phyloP scores from a whole-genome alignment of 23 tunicate genomes.

The Pegea sp. region DNA sequence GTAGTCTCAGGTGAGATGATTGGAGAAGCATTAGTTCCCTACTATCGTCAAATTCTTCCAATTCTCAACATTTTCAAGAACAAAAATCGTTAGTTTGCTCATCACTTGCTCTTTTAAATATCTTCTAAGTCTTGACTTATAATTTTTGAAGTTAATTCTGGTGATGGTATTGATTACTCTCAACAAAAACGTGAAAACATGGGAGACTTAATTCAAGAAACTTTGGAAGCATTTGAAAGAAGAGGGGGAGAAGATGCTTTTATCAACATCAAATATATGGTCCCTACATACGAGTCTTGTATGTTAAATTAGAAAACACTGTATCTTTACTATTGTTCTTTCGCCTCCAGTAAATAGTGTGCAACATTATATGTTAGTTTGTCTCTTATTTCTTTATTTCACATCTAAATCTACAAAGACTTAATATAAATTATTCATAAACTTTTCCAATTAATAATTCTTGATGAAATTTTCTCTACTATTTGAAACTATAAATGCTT shows the following conservation, averaged over 20 bases:
- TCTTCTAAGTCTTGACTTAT: neutral
- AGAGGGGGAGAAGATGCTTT: conserved; percentile 99
- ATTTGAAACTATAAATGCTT: no score
- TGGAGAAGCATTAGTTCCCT: conserved; percentile 97
- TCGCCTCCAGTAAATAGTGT: no score
- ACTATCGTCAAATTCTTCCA: conserved; percentile 95
- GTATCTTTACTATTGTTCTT: no score
- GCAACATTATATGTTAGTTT: no score
- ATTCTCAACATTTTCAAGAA: conserved; percentile 97
- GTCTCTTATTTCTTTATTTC: no score
- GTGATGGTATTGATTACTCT: conserved; percentile 97
- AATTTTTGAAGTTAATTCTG: conserved; percentile 47
- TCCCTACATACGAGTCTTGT: conserved; percentile 99
- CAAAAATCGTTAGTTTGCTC: conserved; percentile 82
- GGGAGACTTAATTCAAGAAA: conserved; percentile 95
- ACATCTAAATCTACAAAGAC: no score
- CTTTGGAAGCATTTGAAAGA: conserved; percentile 88
- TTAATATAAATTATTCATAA: no score
- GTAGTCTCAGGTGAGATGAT: conserved; percentile 97
- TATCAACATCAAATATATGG: conserved; percentile 99
- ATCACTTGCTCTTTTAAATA: no score
- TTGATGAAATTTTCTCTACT: no score
- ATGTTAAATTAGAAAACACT: conserved; percentile 96
- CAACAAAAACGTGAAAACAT: conserved; percentile 98
- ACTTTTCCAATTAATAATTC: no score